phyloP scores from a whole-genome alignment of 2,888 invertebrate species.

The Clusia tigrina region DNA sequence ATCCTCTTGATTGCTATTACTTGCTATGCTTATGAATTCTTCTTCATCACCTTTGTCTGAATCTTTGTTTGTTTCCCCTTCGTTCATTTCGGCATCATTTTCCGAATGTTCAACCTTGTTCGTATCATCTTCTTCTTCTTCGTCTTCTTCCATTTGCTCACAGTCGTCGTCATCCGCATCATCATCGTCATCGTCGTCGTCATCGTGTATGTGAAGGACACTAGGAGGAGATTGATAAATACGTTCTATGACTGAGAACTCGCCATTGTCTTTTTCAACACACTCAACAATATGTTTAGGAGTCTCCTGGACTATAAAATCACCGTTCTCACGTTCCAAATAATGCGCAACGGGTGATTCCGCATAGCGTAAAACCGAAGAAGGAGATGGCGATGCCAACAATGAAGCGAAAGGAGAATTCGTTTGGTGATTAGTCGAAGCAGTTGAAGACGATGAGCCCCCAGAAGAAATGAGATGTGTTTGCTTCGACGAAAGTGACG shows the following conservation, averaged over 20 bases:
- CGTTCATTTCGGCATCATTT: constrained; percentile 26
- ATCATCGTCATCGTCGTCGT: constrained; percentile 52
- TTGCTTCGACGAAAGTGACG: constrained; percentile 7
- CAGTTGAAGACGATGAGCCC: constrained; percentile 25
- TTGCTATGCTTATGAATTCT: constrained; percentile 51
- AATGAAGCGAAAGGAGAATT: constrained; percentile 55
- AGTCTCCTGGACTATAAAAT: constrained; percentile 63
- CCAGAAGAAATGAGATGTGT: neutral
- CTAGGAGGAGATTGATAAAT: constrained; percentile 63
- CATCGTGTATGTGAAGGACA: constrained; percentile 62
- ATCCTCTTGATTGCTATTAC: constrained; percentile 36
- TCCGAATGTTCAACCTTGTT: constrained; percentile 15
- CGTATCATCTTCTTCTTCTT: constrained; percentile 35
- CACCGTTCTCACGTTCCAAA: constrained; percentile 63
- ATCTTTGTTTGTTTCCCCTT: constrained; percentile 18
- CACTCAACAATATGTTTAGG: constrained; percentile 64
- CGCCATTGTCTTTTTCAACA: constrained; percentile 63
- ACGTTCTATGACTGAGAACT: constrained; percentile 64
- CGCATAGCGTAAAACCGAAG: constrained; percentile 60
- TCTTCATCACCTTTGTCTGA: constrained; percentile 43
- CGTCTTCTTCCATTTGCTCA: constrained; percentile 22
- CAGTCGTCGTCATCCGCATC: constrained; percentile 29
- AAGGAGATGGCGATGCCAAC: constrained; percentile 49
- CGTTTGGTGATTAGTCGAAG: constrained; percentile 42
- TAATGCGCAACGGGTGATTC: constrained; percentile 63